Conservation (phyloP, 2,113 vertebrate genomes). For the Odobenus rosmarus region DNA sequence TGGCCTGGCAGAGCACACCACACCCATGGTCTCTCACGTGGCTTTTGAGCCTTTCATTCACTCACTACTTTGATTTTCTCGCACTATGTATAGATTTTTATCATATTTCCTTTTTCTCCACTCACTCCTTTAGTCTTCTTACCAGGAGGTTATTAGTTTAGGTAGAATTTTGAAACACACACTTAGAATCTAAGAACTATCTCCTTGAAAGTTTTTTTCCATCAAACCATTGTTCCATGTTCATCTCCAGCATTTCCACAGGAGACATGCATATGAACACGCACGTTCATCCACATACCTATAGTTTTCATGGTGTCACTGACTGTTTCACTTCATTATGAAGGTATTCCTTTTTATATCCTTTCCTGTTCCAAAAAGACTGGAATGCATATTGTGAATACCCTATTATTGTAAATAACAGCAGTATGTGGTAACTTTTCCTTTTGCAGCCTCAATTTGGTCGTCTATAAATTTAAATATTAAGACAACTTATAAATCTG, state of each 20-base stretch:
- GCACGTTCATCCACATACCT: accelerated
- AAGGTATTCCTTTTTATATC: not conserved
- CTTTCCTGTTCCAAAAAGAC: not conserved
- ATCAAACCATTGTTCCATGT: not conserved
- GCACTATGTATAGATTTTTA: not conserved
- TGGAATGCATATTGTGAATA: not conserved
- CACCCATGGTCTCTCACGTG: not conserved
- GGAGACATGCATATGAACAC: accelerated
- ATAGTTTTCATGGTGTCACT: not conserved
- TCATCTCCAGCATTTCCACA: not conserved
- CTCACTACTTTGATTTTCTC: not conserved
- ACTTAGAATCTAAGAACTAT: not conserved
- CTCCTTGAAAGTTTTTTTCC: not conserved
- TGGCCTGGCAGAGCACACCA: not conserved
- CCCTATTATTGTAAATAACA: not conserved
- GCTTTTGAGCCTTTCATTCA: not conserved
- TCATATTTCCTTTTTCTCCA: not conserved
- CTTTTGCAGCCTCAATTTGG: not conserved
- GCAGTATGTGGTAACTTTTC: not conserved
- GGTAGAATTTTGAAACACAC: not conserved
- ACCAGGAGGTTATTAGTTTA: not conserved
- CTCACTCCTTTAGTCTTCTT: not conserved
- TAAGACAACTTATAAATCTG: not conserved
- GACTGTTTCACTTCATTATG: not conserved
- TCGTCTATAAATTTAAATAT: not conserved